These are phyloP conservation scores for Oryzias javanicus DNA, from an alignment of 2,113 vertebrate genomes.

Conservation along the genomic window DNA sequence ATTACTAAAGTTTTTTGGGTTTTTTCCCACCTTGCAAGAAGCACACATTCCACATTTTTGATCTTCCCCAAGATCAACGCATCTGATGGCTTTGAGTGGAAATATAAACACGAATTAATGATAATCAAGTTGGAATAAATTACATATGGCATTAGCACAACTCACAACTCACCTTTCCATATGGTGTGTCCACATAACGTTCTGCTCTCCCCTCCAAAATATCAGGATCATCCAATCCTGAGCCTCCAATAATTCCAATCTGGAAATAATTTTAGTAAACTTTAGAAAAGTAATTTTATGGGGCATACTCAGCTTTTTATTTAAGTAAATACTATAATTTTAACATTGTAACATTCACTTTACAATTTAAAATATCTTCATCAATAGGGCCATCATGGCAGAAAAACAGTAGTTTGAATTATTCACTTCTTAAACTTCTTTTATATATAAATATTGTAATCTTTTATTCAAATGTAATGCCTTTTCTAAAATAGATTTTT, in stretches of 20 bases:
- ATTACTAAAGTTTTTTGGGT: too few species aligned
- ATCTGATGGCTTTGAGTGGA: conserved; percentile 86
- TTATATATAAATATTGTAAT: too few species aligned
- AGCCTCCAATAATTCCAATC: conserved; percentile 97
- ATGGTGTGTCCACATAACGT: conserved; percentile 92
- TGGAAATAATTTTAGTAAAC: conserved; percentile 38
- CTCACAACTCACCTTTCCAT: conserved; percentile 84
- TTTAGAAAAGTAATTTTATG: background rate
- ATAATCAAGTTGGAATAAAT: background rate
- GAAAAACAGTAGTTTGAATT: too few species aligned
- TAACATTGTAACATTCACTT: background rate
- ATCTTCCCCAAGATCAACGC: conserved; percentile 94
- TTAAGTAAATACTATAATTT: background rate
- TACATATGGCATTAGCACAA: too few species aligned
- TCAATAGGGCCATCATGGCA: too few species aligned
- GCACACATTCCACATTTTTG: conserved; percentile 93
- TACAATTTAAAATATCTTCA: too few species aligned
- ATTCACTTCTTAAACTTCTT: too few species aligned
- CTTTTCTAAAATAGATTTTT: too few species aligned
- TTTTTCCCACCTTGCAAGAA: conserved; percentile 87
- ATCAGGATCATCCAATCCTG: conserved; percentile 93
- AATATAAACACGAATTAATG: background rate
- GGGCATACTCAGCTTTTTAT: background rate
- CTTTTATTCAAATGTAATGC: too few species aligned
- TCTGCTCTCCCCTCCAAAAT: conserved; percentile 93